Base-by-base conservation (phyloP, 2,113 vertebrate species). In the Cromileptes altivelis region DNA sequence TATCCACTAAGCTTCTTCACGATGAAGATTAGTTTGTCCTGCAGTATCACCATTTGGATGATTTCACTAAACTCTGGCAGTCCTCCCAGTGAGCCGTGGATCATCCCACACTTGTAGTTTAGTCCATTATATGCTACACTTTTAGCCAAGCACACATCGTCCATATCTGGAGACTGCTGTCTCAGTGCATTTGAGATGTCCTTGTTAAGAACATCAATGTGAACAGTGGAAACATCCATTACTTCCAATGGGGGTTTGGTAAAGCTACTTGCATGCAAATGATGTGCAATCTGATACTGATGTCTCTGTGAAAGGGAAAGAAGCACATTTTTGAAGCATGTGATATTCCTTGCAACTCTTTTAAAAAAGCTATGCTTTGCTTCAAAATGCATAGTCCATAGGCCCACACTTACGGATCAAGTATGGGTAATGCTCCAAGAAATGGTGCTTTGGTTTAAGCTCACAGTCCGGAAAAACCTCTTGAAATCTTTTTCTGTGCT, bases 321-420 rank as follows among this genome's bases (percentile, higher is more conserved):
- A 1, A 82, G 60, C 6, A 85, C 65, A 75, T 88, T 88, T 88
- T 79, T 86, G 49, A 88, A 89, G 58, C 78, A 88, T 0, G 12
- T 80, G 15, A 40, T 82, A 62, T 87, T 56, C 21, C 75, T 14
- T 6, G 21, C 71, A 60, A 88, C 74, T 45, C 57, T 64, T 70
- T 91, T 69, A 60, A 89, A 89, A 33, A 91, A 88, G 52, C 86
- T 80, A 47, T 85, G 88, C 61, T 90, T 90, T 14, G 68, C 61
- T 73, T 87, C 52, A 53, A 63, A 63, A 21, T 2, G 19, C 60
- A 40, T 37, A 3, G 33, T 40, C 61, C 61, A 87, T 27, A 85
- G 23, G 87, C 1, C 82, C 87, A 89, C 68, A 85, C 27, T 76
- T 6, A 14, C 55, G 25, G 63, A 89, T 85, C 75, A 88, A 67